These are phyloP conservation scores for Scaptomyza pallida DNA, from an alignment of 1,140 invertebrate genomes.

Conservation along the genomic window DNA sequence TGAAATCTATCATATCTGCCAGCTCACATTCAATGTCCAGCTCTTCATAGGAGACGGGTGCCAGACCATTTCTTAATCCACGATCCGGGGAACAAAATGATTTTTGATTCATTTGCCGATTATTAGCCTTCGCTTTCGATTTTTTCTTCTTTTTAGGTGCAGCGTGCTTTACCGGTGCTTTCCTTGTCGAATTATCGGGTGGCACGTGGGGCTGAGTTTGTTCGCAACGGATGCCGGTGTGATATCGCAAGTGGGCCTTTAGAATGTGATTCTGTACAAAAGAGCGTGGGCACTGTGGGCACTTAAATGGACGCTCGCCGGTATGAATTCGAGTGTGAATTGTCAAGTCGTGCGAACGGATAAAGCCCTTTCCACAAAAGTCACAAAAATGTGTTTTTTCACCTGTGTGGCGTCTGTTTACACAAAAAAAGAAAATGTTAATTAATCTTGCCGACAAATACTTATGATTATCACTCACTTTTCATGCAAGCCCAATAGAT, in stretches of 20 bases:
- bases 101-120: background rate
- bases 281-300: constrained; percentile 17
- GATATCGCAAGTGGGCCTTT: constrained; percentile 5
- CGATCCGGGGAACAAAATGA: background rate
- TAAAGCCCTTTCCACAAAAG: constrained; percentile 31
- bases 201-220: constrained; percentile 10
- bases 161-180: background rate
- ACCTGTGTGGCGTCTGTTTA: constrained; percentile 28
- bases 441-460: background rate
- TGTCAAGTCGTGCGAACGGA: constrained; percentile 31
- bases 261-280: constrained; percentile 36
- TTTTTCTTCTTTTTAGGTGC: constrained; percentile 1
- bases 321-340: constrained; percentile 39
- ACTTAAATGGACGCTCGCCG: constrained; percentile 39
- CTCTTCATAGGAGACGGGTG: constrained; percentile 28
- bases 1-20: background rate
- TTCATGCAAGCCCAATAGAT: constrained; percentile 20
- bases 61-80: constrained; percentile 11
- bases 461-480: constrained; percentile 14
- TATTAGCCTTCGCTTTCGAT: background rate
- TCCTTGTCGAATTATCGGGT: background rate
- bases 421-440: constrained; percentile 1
- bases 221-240: constrained; percentile 15
- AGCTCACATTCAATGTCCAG: constrained; percentile 29
- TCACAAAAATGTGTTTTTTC: constrained; percentile 28